Conservation (phyloP, 2,888 invertebrate genomes). For the Lobophora halterata region DNA sequence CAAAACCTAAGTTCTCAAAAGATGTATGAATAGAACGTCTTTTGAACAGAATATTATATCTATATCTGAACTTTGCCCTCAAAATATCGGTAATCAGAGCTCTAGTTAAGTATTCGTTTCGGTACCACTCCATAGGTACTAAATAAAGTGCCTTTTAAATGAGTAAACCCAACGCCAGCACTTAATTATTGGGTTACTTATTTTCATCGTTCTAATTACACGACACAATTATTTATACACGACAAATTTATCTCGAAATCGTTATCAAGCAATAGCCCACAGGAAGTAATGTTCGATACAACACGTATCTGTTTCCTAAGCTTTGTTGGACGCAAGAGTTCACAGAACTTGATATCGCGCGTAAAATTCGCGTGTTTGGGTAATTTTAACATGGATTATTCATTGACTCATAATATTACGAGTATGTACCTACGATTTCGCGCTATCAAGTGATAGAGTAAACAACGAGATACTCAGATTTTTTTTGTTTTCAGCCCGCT, state of each 20-base stretch:
- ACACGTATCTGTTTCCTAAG: conserved; percentile 32
- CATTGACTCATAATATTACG: conserved; percentile 26
- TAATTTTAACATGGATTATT: conserved; percentile 16
- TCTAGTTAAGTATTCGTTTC: too few species aligned
- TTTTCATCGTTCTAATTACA: conserved; percentile 1
- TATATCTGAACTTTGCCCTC: too few species aligned
- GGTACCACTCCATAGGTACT: too few species aligned
- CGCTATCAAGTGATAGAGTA: conserved; percentile 15
- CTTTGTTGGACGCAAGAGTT: conserved; percentile 37
- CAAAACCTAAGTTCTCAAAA: too few species aligned
- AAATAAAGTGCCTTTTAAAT: too few species aligned
- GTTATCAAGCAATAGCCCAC: conserved; percentile 28
- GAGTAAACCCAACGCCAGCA: too few species aligned
- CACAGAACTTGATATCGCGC: conserved; percentile 40
- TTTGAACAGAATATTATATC: too few species aligned
- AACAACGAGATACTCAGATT: conserved; percentile 8
- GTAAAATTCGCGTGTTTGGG: conserved; percentile 23
- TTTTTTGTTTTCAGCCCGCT: conserved; percentile 52
- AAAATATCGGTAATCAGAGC: too few species aligned
- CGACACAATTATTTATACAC: conserved; percentile 4
- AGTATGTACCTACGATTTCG: conserved; percentile 13
- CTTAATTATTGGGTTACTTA: too few species aligned
- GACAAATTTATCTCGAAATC: conserved; percentile 15
- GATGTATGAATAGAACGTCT: too few species aligned
- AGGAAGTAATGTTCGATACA: conserved; percentile 39